These are phyloP conservation scores for Myotis pilosus DNA, from an alignment of 2,797 vertebrate species.

Conservation along the genomic window DNA sequence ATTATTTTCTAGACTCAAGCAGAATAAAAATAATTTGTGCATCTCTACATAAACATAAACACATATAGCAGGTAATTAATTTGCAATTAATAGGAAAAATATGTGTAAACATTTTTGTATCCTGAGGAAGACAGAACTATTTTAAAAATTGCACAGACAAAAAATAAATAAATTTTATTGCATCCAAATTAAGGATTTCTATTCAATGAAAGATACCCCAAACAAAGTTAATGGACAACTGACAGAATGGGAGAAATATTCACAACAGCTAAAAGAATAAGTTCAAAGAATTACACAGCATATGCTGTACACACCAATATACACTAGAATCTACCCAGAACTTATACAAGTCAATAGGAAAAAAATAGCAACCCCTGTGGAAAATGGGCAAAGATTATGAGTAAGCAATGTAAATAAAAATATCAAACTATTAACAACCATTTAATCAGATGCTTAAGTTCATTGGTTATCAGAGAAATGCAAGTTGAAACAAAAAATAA, in stretches of 20 bases:
- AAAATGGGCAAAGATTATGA: background rate
- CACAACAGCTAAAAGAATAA: conserved; percentile 32
- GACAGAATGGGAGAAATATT: background rate
- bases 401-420: background rate
- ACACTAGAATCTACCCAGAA: background rate
- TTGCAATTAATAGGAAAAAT: background rate
- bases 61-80: conserved; percentile 3
- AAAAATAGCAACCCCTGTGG: background rate
- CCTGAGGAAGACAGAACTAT: background rate
- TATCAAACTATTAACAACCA: background rate
- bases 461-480: conserved; percentile 17
- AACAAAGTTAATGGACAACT: background rate
- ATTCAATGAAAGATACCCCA: background rate
- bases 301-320: background rate
- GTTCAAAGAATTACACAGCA: background rate
- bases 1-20: conserved; percentile 38
- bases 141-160: background rate
- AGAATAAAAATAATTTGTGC: background rate
- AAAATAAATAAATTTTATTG: background rate
- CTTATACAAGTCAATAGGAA: background rate
- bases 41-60: background rate
- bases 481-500: conserved; percentile 50
- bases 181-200: conserved; percentile 2
- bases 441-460: background rate
- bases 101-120: background rate